Percentiles rank a stretch among this genome's conserved stretches.
These are phyloP conservation scores for Schizaphis graminum DNA, from an alignment of 2,888 invertebrate species.

Conservation along the genomic window DNA sequence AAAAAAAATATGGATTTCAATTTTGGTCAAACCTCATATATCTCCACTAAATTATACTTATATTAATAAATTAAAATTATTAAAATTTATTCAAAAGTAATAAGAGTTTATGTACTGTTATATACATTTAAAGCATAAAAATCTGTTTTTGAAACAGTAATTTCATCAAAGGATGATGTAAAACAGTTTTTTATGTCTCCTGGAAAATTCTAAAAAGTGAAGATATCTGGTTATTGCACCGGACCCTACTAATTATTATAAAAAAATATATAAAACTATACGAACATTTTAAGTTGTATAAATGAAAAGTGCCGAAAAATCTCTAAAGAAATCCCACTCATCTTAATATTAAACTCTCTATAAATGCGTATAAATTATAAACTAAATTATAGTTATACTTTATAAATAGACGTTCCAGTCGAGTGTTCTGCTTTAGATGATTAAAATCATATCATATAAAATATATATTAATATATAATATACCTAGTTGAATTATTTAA, in stretches of 20 bases:
- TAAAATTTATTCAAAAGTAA: background rate
- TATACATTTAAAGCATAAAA: slow-evolving; percentile 10
- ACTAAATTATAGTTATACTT: background rate
- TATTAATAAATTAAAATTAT: slow-evolving; percentile 20
- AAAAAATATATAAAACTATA: background rate
- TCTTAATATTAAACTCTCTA: background rate
- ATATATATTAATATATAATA: too few species aligned
- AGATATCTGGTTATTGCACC: too few species aligned
- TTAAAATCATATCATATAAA: background rate
- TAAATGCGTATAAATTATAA: background rate
- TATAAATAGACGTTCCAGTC: background rate
- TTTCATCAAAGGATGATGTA: background rate
- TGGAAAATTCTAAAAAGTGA: too few species aligned
- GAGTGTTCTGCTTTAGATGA: background rate
- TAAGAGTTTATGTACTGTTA: background rate
- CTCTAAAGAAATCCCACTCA: background rate
- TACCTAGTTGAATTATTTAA: background rate
- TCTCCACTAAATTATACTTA: slow-evolving; percentile 9
- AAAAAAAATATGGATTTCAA: background rate
- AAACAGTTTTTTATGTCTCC: too few species aligned
- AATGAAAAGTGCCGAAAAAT: background rate
- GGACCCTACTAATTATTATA: background rate
- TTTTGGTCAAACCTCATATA: background rate
- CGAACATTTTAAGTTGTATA: background rate
- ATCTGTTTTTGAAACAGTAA: background rate